Evolutionary conservation across 2,888 invertebrate species (phyloP), one percentile per base, ranked within the genome.

Genomic region (Amphipoea lucens): DNA sequence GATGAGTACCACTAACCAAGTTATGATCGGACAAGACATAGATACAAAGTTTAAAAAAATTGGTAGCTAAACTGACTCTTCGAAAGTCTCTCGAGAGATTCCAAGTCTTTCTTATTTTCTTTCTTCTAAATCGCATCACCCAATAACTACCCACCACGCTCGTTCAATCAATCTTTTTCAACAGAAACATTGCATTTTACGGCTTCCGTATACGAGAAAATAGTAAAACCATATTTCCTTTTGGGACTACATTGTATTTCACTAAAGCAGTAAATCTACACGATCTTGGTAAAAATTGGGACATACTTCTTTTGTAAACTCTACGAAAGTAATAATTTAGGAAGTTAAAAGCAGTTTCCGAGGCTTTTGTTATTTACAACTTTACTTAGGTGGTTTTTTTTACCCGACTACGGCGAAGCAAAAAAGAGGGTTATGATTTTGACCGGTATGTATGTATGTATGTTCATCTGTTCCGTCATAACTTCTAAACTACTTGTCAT

Each of bases 321-420:
- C 57, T 66, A 48, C 48, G 57, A 66, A 78, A 78, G 57, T 29
- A n/a, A 75, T 75, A n/a, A 74, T 76, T 76, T 40, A 40, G 40
- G 48, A 36, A 65, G 23, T 9, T 36, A 36, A 74, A 51, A n/a
- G 66, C 9, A 29, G 20, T 0, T 20, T 23, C 23, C 1, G 20
- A 14, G 17, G n/a, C 14, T 57, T 54, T 11, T 76, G n/a, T 45
- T 78, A 77, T 57, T 14, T 65, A 77, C 14, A 42, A 42, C 17
- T 63, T 76, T 29, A 42, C 17, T n/a, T 12, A 11, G 4, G 17
- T 40, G 29, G 1, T 29, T 29, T 29, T 29, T 29, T 29, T 29
- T 29, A 29, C 29, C 29, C 29, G 29, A 29, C 29, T 29, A 29
- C 29, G 29, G 29, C 29, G 29, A 29, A 29, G 29, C 29, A 29